Base-by-base conservation (phyloP, 2,797 vertebrate species). In the Alfaro cultratus region DNA sequence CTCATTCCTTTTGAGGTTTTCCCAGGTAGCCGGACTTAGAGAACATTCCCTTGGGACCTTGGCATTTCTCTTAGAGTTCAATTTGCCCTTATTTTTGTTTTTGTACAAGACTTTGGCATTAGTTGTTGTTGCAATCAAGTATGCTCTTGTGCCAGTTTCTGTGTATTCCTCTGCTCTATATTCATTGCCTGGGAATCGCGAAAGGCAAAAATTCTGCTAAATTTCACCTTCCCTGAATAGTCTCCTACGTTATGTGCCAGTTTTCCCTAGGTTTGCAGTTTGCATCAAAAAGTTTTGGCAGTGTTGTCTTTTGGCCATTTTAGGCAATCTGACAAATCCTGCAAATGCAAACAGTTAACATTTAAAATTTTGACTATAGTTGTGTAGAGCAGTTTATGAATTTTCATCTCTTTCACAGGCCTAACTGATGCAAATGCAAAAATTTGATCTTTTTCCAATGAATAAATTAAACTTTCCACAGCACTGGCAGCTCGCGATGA, bases 1-100 rank as follows among this genome's bases (percentile, higher is more conserved):
- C 83, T 89, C 80, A 83, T 82, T 87, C 73, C 73, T 80, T 77
- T 78, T 85, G 85, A 83, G 80, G 84, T 85, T 85, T 71, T 85
- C 73, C 81, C 86, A 89, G 83, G 86, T 89, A 86, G 64, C 70
- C 3, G 8, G 82, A 76, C 85, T 82, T 53, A 39, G n/a, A 86
- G 76, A 80, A 79, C 73, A 86, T 76, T 79, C 80, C 74, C 53
- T 31, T 49, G 73, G 81, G 86, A 81, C 64, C 76, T n/a, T 41
- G 51, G 47, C 46, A 68, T 73, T 77, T 83, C 67, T 79, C 83
- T 46, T 51, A 57, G 70, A 11, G 60, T 75, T 84, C 21, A 4
- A 13, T 74, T 73, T 49, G 29, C 45, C 51, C 82, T 81, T 88
- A 71, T 80, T 7, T 23, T 8, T 53, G 49, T 68, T n/a, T 43